Evolutionary conservation across 1,140 invertebrate genomes (phyloP).

Genomic region (Pseudomyrmex pallidus): DNA sequence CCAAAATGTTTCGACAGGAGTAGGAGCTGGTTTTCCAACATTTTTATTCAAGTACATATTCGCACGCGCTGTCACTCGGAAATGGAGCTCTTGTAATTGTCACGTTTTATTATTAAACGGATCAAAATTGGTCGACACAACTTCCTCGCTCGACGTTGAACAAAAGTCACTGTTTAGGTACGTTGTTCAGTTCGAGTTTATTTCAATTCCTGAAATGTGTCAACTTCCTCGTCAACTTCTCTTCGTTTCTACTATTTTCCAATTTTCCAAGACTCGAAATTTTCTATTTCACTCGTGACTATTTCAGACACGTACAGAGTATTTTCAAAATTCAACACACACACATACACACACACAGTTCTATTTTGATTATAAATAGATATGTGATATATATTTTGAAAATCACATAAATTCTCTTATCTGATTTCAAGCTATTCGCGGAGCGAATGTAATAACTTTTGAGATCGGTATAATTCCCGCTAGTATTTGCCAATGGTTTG

Average conservation of each 20-base stretch:
- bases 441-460: neutral
- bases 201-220: conserved; percentile 30
- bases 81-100: conserved; percentile 50
- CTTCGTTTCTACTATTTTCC: neutral
- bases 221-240: neutral
- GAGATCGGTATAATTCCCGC: neutral
- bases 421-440: neutral
- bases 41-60: conserved; percentile 47
- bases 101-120: conserved; percentile 54
- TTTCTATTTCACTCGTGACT: neutral
- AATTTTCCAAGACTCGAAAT: neutral
- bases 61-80: conserved; percentile 18
- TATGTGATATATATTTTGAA: too few species aligned
- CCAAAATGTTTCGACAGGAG: conserved; percentile 29
- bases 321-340: neutral
- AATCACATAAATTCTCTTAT: neutral
- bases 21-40: conserved; percentile 33
- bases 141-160: conserved; percentile 25
- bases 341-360: too few species aligned
- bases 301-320: too few species aligned
- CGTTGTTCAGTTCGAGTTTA: neutral
- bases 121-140: conserved; percentile 37
- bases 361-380: too few species aligned
- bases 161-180: conserved; percentile 3
- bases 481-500: neutral